A percentile compares a stretch with the other conserved stretches of the same genome.
These are phyloP conservation scores for Chauna torquata DNA, from an alignment of 2,113 vertebrate genomes.

Conservation along the genomic window DNA sequence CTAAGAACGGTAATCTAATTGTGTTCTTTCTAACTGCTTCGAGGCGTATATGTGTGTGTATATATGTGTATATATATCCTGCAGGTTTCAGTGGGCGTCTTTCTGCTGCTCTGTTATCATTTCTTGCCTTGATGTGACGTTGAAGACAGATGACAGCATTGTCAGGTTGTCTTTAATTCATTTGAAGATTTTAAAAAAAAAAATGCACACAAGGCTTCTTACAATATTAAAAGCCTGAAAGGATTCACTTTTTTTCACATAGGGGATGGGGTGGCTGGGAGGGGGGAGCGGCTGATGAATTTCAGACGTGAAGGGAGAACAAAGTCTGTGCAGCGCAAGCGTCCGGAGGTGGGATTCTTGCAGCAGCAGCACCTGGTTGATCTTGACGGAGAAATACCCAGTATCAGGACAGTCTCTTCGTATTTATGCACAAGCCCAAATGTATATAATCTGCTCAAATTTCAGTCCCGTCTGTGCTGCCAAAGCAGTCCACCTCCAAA, in stretches of 20 bases:
- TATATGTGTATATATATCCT: conserved; percentile 49
- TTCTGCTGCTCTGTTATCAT: conserved; percentile 73
- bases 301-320: conserved; percentile 45
- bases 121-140: conserved; percentile 73
- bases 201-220: conserved; percentile 36
- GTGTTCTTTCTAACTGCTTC: conserved; percentile 49
- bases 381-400: background rate
- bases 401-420: background rate
- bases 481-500: background rate
- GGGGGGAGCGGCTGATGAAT: conserved; percentile 15
- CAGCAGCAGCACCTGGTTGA: conserved; percentile 36
- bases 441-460: background rate
- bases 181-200: conserved; percentile 39
- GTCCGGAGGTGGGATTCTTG: background rate
- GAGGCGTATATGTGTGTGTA: background rate
- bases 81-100: conserved; percentile 71
- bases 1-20: conserved; percentile 41
- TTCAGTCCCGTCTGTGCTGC: background rate
- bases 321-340: conserved; percentile 24
- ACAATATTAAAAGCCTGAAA: conserved; percentile 53
- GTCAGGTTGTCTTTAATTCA: conserved; percentile 77
- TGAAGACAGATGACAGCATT: conserved; percentile 77
- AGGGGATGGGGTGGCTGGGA: background rate
- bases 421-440: background rate
- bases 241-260: conserved; percentile 13